Base-by-base conservation (phyloP, 2,797 vertebrate genomes). In the Anguilla megastoma region DNA sequence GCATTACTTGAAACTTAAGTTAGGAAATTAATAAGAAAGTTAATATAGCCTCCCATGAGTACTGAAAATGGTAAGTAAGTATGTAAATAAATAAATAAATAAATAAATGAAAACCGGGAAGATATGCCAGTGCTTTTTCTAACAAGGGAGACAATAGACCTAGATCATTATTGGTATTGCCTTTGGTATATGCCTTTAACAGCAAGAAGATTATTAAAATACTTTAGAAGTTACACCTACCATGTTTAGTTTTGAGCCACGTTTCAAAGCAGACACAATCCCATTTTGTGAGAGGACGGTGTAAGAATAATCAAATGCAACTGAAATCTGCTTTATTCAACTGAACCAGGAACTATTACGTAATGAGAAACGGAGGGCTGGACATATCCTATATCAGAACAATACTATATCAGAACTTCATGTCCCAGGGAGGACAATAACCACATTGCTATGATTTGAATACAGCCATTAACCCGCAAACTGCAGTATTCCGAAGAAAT, bases 321-420 rank as follows among this genome's bases (percentile, higher is more conserved):
- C 27, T 33, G 24, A 56, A 56, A 54, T 14, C 83, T 33, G 27
- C 9, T 84, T 58, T 27, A 84, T 54, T 84, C n/a, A 84, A 33
- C 52, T 54, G 50, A 56, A 33, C 52, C 83, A 27, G 50, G 50
- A 58, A 30, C 24, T 18, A 84, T 84, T 84, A 84, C 83, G 52
- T 84, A 84, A 84, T 84, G 52, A 58, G 83, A 50, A 52, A 82
- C 79, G 50, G 36, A 52, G 18, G 45, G 52, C 30, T 56, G 83
- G 52, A 84, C 27, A 84, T 33, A 52, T 8, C 7, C 50, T 52
- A 45, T 14, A 45, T 45, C 41, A 45, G 41, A 45, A 45, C 41
- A 45, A 45, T 45, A 6, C 50, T 18, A 33, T 30, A 84, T 30
- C 50, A 21, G 45, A 84, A 16, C 48, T 12, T n/a, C 82, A 84